phyloP scores from a whole-genome alignment of 2,113 vertebrate species.

The Notothenia coriiceps region DNA sequence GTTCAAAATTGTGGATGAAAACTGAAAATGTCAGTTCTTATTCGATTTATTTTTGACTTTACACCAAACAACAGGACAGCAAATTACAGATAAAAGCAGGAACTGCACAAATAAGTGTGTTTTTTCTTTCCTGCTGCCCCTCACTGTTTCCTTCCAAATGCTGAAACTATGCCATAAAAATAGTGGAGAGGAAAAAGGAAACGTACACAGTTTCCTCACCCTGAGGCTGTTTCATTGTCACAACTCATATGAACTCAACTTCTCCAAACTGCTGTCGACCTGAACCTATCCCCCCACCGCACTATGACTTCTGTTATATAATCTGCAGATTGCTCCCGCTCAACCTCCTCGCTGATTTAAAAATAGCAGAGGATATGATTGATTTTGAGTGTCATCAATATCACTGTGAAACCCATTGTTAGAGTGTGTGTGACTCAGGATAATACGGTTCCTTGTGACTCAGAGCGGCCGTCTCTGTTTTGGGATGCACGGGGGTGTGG shows the following conservation, averaged over 20 bases:
- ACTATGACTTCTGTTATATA: constrained; percentile 14
- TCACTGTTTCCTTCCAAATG: not conserved
- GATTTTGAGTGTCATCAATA: constrained; percentile 67
- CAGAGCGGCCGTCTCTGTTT: constrained; percentile 54
- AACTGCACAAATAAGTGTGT: not conserved
- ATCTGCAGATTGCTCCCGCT: constrained; percentile 42
- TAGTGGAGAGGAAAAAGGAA: not conserved
- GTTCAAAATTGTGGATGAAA: not conserved
- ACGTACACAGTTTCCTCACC: constrained; percentile 9
- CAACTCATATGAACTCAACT: not conserved
- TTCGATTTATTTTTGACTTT: not conserved
- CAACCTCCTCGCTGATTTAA: constrained; percentile 41
- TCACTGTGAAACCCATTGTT: constrained; percentile 46
- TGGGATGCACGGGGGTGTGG: constrained; percentile 49
- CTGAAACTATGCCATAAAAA: constrained; percentile 31
- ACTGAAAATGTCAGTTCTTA: not conserved
- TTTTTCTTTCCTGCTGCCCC: not conserved
- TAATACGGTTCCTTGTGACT: constrained; percentile 54
- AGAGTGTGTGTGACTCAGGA: constrained; percentile 59
- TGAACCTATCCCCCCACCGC: not conserved
- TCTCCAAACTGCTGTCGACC: not conserved
- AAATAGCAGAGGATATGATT: constrained; percentile 67
- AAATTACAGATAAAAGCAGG: not conserved
- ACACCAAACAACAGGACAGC: not conserved
- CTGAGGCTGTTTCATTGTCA: not conserved